Conservation (phyloP, 1,140 invertebrate species). For the Trachelipus rathkii region DNA sequence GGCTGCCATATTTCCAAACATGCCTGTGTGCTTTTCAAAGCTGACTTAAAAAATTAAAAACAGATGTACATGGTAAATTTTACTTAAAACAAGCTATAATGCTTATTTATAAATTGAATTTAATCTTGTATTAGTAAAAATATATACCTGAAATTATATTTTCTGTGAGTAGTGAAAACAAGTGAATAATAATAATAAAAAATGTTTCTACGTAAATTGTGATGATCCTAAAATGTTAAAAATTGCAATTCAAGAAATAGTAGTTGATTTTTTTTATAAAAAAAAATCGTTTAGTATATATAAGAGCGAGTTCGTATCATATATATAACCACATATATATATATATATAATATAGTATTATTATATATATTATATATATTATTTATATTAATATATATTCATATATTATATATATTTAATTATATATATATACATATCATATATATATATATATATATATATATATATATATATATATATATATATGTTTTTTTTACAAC, state of each 20-base stretch:
- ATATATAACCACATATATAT: no score
- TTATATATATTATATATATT: no score
- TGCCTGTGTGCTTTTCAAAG: conserved; percentile 15
- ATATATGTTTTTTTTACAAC: no score
- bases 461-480: conserved; percentile 27
- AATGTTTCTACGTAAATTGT: not conserved
- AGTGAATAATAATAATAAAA: not conserved
- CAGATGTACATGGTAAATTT: conserved; percentile 7
- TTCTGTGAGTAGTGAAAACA: not conserved
- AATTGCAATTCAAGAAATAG: not conserved
- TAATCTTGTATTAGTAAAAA: no score
- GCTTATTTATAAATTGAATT: no score
- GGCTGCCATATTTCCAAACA: conserved; percentile 30
- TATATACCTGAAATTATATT: no score
- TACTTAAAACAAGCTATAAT: not conserved
- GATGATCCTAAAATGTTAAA: not conserved
- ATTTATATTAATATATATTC: conserved; percentile 18
- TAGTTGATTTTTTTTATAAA: conserved; percentile 3
- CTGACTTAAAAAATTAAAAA: not conserved
- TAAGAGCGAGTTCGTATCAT: no score
- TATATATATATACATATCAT: conserved; percentile 16
- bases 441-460: conserved; percentile 24
- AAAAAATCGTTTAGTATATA: no score
- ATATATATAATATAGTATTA: no score
- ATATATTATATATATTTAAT: not conserved